Evolutionary conservation across 2,797 vertebrate genomes (phyloP).

Genomic region (Anableps anableps): DNA sequence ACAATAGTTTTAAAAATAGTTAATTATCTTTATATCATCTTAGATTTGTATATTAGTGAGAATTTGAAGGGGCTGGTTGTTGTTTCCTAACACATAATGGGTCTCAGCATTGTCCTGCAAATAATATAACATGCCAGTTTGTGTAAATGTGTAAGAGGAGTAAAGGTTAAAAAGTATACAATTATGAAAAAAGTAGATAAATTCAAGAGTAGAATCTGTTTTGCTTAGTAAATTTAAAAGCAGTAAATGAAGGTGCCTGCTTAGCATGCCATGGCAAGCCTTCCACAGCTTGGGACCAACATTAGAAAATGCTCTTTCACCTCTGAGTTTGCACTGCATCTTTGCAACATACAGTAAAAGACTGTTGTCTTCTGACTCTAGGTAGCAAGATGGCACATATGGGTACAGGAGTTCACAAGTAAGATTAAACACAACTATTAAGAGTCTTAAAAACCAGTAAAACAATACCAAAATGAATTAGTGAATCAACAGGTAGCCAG

Average conservation of each 20-base stretch:
- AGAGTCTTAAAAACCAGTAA: neutral
- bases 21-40: slow-evolving; percentile 9
- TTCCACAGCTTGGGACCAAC: neutral
- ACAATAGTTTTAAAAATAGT: slow-evolving; percentile 28
- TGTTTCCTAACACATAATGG: slow-evolving; percentile 20
- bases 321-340: neutral
- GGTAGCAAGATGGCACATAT: neutral
- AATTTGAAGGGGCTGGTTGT: slow-evolving; percentile 22
- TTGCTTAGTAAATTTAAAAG: neutral
- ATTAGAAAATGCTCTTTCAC: neutral
- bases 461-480: neutral
- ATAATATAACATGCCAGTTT: neutral
- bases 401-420: neutral
- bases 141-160: neutral
- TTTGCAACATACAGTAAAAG: neutral
- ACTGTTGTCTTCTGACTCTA: neutral
- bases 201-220: neutral
- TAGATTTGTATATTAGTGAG: slow-evolving; percentile 8
- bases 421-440: neutral
- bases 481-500: neutral
- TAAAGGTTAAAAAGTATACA: neutral
- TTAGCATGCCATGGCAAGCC: neutral
- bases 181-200: neutral
- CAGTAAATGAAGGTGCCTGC: neutral
- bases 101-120: slow-evolving; percentile 12